Evolutionary conservation across 2,888 invertebrate genomes (phyloP), one percentile per base, ranked within the genome.

Genomic region (Spisula solida): DNA sequence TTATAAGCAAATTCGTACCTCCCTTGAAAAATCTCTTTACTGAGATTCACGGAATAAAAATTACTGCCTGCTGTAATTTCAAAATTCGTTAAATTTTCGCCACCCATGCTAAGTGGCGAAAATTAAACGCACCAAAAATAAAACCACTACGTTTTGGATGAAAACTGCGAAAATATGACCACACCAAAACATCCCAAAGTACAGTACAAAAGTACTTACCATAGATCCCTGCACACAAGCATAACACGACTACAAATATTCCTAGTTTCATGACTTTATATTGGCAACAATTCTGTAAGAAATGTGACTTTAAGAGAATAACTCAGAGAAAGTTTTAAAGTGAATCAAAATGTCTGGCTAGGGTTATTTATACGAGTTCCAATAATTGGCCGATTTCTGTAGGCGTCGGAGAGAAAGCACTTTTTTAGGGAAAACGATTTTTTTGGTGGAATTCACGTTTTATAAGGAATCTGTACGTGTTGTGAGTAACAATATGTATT

Each of bases 261-360:
- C 75, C 75, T 34, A 75, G 5, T 75, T 75, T 75, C 75, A 75
- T 75, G 60, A 31, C 31, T 34, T 16, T 75, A 18, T 75, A 75
- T 75, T 34, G 75, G 16, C 31, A 18, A 31, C 31, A 31, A 14
- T 16, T 75, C 34, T 16, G 31, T 31, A 5, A 66, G 10, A 31
- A 75, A 31, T 5, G 31, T 31, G 75, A 75, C 75, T 66, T 66
- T 25, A 16, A n/a, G 56, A 56, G 60, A 25, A 25, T 1, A 25
- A 10, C 75, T 34, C 75, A 31, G 14, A 75, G 16, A 16, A 75
- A 34, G 18, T 31, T 29, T 29, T 75, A 75, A 75, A 34, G 25
- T 75, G 75, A 75, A 75, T 14, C 18, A 18, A 31, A 14, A 75
- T 16, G n/a, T 75, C 75, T 75, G n/a, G 18, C 34, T 75, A 0